A percentile compares a stretch with the other conserved stretches of the same genome.
These are phyloP conservation scores for Eristalis tenax DNA, from an alignment of 2,888 invertebrate genomes.

Conservation along the genomic window DNA sequence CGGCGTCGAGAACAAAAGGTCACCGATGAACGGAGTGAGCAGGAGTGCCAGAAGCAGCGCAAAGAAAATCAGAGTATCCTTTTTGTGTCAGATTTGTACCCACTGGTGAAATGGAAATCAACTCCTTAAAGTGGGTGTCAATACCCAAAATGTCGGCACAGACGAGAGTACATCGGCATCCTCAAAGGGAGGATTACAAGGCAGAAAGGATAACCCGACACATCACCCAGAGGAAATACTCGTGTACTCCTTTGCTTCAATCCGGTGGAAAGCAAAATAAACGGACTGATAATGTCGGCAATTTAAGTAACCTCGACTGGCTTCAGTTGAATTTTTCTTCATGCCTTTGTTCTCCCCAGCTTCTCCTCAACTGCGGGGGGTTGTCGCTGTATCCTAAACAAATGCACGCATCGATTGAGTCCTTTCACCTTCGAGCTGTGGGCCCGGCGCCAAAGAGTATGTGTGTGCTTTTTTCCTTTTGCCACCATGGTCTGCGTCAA, in stretches of 20 bases:
- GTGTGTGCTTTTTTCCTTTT: not conserved
- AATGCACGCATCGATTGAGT: conserved; percentile 44
- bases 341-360: not conserved
- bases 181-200: not conserved
- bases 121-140: conserved; percentile 34
- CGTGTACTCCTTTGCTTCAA: conserved; percentile 6
- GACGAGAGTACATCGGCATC: conserved; percentile 21
- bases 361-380: not conserved
- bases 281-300: conserved; percentile 55
- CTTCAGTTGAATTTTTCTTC: conserved; percentile 25
- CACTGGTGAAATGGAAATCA: conserved; percentile 42
- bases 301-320: conserved; percentile 46
- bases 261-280: conserved; percentile 28
- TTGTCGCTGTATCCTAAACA: conserved; percentile 27
- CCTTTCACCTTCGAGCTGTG: conserved; percentile 13
- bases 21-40: not conserved
- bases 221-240: conserved; percentile 18
- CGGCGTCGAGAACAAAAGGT: conserved; percentile 37
- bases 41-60: not conserved
- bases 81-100: conserved; percentile 41
- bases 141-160: conserved; percentile 16
- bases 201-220: conserved; percentile 5
- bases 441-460: too few relatives aligned
- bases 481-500: not conserved
- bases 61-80: conserved; percentile 6